A percentile compares a stretch with the other conserved stretches of the same genome.
phyloP scores from a whole-genome alignment of 2,113 vertebrate genomes.

The Microcebus ravelobensis region DNA sequence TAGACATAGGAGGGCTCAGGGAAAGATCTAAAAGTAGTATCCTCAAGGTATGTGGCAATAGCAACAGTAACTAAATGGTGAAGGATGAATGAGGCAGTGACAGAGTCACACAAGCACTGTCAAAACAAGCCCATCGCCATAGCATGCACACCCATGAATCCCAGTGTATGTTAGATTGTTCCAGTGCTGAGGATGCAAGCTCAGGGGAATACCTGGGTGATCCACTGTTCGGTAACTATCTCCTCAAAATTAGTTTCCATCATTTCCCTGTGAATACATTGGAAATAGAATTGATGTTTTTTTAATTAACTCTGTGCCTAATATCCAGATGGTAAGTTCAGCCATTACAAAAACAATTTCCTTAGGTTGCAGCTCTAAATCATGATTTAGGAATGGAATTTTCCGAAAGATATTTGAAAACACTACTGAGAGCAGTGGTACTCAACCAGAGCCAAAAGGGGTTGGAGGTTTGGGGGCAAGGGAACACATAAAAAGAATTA shows the following conservation, averaged over 20 bases:
- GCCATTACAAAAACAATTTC: conserved; percentile 18
- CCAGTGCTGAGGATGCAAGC: not conserved
- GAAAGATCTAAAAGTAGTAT: not conserved
- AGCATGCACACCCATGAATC: not conserved
- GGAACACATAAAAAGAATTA: not conserved
- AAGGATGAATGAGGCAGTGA: not conserved
- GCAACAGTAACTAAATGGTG: not conserved
- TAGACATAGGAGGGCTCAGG: not conserved
- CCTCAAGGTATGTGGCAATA: not conserved
- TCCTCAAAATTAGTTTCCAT: not conserved
- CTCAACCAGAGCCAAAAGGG: not conserved
- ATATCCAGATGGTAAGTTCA: conserved; percentile 47
- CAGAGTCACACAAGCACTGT: not conserved
- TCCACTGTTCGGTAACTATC: not conserved
- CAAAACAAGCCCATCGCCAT: not conserved
- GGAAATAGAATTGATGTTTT: conserved; percentile 15
- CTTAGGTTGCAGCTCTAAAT: conserved; percentile 11
- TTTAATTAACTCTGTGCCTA: conserved; percentile 44
- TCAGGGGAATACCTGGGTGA: not conserved
- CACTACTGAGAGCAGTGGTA: not conserved
- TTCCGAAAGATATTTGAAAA: conserved; percentile 35
- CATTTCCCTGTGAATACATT: conserved; percentile 31
- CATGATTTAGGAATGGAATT: conserved; percentile 15
- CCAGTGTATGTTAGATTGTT: not conserved
- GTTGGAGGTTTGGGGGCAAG: not conserved